Conservation (phyloP, 2,888 invertebrate genomes). For the Smittia sp. region DNA sequence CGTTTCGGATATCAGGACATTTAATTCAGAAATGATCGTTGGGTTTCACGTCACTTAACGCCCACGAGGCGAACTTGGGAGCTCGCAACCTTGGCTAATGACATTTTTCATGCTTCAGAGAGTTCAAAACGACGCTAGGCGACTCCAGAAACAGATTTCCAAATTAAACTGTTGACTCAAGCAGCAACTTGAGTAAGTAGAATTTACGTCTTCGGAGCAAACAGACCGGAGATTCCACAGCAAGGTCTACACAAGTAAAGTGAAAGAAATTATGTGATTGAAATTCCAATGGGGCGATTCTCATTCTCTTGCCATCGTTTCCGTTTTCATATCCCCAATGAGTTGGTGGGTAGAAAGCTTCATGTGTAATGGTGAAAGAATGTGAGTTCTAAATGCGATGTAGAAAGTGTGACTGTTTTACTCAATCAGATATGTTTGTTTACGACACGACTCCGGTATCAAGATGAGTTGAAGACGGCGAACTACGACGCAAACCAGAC, state of each 20-base stretch:
- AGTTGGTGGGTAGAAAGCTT: not conserved
- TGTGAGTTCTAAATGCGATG: not conserved
- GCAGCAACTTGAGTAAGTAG: not conserved
- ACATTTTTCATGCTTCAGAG: not conserved
- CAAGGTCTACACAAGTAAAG: not conserved
- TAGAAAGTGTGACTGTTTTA: too few relatives aligned
- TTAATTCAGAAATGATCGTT: too few relatives aligned
- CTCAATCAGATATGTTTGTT: too few relatives aligned
- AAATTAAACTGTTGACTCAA: not conserved
- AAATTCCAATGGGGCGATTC: slow-evolving; percentile 7
- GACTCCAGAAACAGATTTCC: not conserved
- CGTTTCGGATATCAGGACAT: too few relatives aligned
- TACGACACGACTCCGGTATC: too few relatives aligned
- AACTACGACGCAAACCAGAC: too few relatives aligned
- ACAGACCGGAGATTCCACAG: not conserved
- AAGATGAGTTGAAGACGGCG: too few relatives aligned
- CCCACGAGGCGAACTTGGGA: too few relatives aligned
- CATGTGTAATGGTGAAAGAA: not conserved
- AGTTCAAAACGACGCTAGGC: not conserved
- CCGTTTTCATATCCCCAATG: not conserved
- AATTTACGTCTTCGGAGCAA: not conserved
- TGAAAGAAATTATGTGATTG: slow-evolving; percentile 15
- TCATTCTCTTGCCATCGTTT: not conserved
- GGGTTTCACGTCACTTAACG: too few relatives aligned
- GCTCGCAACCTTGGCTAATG: not conserved